A percentile compares a stretch with the other conserved stretches of the same genome.
Evolutionary conservation across 2,797 vertebrate species (phyloP).

Genomic region (Gila robusta): DNA sequence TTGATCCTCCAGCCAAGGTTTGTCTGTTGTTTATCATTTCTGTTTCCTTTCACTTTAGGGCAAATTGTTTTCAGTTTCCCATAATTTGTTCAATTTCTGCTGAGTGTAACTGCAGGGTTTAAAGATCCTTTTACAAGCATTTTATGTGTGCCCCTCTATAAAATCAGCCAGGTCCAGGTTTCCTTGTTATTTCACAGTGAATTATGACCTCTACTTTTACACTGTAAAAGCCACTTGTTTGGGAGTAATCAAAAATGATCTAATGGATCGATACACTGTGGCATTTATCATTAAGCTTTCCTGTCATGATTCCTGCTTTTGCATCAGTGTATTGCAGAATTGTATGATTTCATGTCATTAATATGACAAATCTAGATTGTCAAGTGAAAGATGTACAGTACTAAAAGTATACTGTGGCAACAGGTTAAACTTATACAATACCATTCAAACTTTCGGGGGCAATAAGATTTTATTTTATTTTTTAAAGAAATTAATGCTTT

Average conservation of each 20-base stretch:
- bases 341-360: background rate
- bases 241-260: background rate
- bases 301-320: background rate
- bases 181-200: conserved; percentile 3
- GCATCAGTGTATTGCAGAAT: background rate
- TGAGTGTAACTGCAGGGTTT: conserved; percentile 30
- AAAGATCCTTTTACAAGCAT: conserved; percentile 22
- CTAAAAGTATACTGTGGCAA: background rate
- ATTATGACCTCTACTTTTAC: background rate
- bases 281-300: background rate
- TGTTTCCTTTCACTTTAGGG: conserved; percentile 43
- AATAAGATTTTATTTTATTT: too few relatives aligned
- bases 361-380: conserved; percentile 1
- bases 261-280: background rate
- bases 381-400: background rate
- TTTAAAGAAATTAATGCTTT: background rate
- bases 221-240: conserved; percentile 8
- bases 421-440: background rate
- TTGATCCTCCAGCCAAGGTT: conserved; percentile 36
- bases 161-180: conserved; percentile 18
- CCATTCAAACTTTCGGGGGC: background rate
- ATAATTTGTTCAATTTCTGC: conserved; percentile 52
- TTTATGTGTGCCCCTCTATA: conserved; percentile 13
- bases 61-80: conserved; percentile 43
- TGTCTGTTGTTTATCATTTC: conserved; percentile 40